phyloP scores from a whole-genome alignment of 2,888 invertebrate species.

The Cerceris ruficornis region DNA sequence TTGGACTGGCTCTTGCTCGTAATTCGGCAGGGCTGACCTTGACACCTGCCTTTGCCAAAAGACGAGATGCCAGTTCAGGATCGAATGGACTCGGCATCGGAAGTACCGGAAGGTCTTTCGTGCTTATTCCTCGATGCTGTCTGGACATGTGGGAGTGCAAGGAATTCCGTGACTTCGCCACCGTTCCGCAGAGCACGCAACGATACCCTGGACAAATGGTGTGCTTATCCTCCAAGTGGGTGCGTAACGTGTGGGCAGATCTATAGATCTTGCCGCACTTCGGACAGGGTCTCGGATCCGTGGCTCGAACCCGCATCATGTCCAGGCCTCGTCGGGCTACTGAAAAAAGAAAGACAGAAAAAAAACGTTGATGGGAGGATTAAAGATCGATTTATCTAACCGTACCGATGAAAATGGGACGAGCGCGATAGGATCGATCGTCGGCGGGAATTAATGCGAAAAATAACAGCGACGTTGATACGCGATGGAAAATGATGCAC shows the following conservation, averaged over 20 bases:
- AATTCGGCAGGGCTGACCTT: conserved; percentile 93
- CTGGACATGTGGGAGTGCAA: conserved; percentile 97
- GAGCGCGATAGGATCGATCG: no score
- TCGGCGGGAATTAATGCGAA: no score
- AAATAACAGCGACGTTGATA: no score
- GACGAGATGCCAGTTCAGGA: conserved; percentile 91
- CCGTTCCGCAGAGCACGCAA: conserved; percentile 95
- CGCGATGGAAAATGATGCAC: no score
- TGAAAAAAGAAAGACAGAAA: conserved; percentile 31
- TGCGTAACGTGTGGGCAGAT: conserved; percentile 94
- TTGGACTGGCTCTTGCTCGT: conserved; percentile 92
- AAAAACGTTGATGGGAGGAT: background rate
- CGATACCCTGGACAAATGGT: conserved; percentile 96
- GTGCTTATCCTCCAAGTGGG: conserved; percentile 96
- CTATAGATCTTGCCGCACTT: conserved; percentile 96
- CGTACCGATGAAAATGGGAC: no score
- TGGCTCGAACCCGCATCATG: conserved; percentile 93
- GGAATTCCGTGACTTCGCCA: conserved; percentile 95
- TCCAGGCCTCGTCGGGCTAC: conserved; percentile 88
- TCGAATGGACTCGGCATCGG: conserved; percentile 97
- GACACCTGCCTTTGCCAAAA: conserved; percentile 93
- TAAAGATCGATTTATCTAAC: background rate
- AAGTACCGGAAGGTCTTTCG: conserved; percentile 94
- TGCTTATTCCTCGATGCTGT: conserved; percentile 95
- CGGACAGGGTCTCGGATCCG: conserved; percentile 95